These are phyloP conservation scores for Gymnocephalus cernua DNA, from an alignment of 2,113 vertebrate genomes.

Conservation along the genomic window DNA sequence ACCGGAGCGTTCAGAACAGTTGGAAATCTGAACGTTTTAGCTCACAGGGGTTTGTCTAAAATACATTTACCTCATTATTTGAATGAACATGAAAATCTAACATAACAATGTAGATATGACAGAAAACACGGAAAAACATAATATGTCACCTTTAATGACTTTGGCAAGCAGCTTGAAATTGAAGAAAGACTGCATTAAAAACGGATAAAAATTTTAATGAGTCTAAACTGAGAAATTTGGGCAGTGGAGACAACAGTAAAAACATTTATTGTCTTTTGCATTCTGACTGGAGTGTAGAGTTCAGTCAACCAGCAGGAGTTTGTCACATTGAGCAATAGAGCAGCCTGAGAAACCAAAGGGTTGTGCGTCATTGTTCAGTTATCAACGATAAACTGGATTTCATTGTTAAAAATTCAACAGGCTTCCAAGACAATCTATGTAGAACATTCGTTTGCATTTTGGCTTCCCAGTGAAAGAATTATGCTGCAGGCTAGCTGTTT, in stretches of 20 bases:
- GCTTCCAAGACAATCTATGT: conserved; percentile 64
- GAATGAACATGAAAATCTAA: too few species aligned
- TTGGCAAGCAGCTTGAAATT: background rate
- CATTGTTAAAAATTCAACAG: conserved; percentile 58
- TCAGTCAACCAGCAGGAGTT: conserved; percentile 13
- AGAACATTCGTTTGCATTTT: conserved; percentile 70
- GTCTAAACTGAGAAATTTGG: background rate
- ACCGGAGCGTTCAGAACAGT: too few species aligned
- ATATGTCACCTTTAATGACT: background rate
- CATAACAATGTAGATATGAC: too few species aligned
- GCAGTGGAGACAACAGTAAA: background rate
- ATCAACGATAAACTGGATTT: conserved; percentile 54
- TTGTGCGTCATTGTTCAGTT: conserved; percentile 23
- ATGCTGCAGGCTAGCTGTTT: conserved; percentile 71
- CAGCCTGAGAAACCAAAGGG: conserved; percentile 22
- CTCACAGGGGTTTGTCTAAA: too few species aligned
- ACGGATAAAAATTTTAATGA: background rate
- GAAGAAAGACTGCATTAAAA: conserved; percentile 8
- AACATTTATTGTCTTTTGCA: background rate
- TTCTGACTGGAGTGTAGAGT: background rate
- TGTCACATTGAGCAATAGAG: background rate
- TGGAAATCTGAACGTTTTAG: too few species aligned
- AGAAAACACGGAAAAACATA: too few species aligned
- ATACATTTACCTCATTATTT: too few species aligned
- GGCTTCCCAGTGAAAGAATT: conserved; percentile 62